These are phyloP conservation scores for Charaxes varanes DNA, from an alignment of 1,140 invertebrate species.

Conservation along the genomic window DNA sequence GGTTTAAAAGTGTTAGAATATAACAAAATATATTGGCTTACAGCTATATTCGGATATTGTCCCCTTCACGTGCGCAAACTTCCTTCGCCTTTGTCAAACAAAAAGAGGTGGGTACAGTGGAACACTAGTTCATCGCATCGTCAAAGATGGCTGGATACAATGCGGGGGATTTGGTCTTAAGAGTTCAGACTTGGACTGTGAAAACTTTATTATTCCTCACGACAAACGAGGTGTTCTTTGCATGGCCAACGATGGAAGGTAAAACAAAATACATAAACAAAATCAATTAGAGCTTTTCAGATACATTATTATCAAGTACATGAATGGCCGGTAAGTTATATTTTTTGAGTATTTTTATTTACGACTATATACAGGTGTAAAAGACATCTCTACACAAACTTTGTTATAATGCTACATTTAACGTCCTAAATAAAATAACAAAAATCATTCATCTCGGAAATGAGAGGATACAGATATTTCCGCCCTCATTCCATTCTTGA, in stretches of 20 bases:
- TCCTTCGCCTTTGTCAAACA: slow-evolving; percentile 58
- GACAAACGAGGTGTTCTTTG: slow-evolving; percentile 71
- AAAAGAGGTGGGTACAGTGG: slow-evolving; percentile 59
- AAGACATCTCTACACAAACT: too few relatives aligned
- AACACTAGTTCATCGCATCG: slow-evolving; percentile 68
- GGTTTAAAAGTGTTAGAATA: too few relatives aligned
- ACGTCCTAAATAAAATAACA: too few relatives aligned
- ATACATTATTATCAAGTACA: too few relatives aligned
- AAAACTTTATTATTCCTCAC: slow-evolving; percentile 75
- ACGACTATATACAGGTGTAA: too few relatives aligned
- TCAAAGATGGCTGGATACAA: slow-evolving; percentile 73
- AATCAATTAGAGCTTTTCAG: too few relatives aligned
- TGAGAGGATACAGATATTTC: too few relatives aligned
- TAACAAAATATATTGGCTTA: neutral
- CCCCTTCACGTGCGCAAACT: slow-evolving; percentile 69
- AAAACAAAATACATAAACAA: slow-evolving; percentile 2
- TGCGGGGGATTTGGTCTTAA: slow-evolving; percentile 66
- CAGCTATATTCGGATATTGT: slow-evolving; percentile 72
- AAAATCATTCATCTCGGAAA: too few relatives aligned
- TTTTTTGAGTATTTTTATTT: too few relatives aligned
- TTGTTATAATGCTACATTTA: too few relatives aligned
- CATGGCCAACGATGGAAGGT: slow-evolving; percentile 73
- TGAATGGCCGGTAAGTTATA: too few relatives aligned
- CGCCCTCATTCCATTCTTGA: too few relatives aligned
- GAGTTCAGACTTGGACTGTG: slow-evolving; percentile 54